phyloP scores from a whole-genome alignment of 2,113 vertebrate species.

The Bolborhynchus lineola region DNA sequence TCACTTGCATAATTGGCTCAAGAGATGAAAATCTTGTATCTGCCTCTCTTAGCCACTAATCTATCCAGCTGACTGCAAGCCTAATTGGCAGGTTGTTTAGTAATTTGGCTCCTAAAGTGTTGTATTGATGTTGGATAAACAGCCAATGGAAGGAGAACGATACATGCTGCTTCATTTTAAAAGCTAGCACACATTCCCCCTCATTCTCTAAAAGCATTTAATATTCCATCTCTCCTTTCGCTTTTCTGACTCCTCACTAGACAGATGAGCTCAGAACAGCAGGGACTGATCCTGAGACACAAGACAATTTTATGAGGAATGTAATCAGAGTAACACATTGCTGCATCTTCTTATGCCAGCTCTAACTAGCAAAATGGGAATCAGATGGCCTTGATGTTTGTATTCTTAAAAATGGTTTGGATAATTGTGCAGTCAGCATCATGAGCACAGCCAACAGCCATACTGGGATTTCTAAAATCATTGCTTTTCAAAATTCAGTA shows the following conservation, averaged over 20 bases:
- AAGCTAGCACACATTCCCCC: conserved; percentile 25
- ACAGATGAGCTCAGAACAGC: conserved; percentile 10
- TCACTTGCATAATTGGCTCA: conserved; percentile 81
- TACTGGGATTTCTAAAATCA: background rate
- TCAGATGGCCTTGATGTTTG: background rate
- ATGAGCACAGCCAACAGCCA: background rate
- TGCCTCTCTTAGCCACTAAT: conserved; percentile 80
- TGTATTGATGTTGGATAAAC: conserved; percentile 86
- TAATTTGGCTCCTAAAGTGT: conserved; percentile 86
- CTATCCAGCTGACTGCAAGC: conserved; percentile 84
- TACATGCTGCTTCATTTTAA: conserved; percentile 66
- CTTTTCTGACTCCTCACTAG: conserved; percentile 2
- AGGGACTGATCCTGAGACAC: conserved; percentile 22
- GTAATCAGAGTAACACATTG: background rate
- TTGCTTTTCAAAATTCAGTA: background rate
- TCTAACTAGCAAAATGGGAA: conserved; percentile 26
- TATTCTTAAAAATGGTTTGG: background rate
- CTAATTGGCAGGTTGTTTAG: conserved; percentile 89
- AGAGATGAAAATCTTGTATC: conserved; percentile 85
- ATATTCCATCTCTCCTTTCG: conserved; percentile 25
- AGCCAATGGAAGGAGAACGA: conserved; percentile 76
- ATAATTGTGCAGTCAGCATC: background rate
- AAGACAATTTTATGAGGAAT: conserved; percentile 5
- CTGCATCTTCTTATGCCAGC: background rate
- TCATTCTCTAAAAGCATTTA: conserved; percentile 27